A percentile compares a stretch with the other conserved stretches of the same genome.
These are phyloP conservation scores for Dicyrtoma fusca DNA, from an alignment of 2,888 invertebrate species.

Conservation along the genomic window DNA sequence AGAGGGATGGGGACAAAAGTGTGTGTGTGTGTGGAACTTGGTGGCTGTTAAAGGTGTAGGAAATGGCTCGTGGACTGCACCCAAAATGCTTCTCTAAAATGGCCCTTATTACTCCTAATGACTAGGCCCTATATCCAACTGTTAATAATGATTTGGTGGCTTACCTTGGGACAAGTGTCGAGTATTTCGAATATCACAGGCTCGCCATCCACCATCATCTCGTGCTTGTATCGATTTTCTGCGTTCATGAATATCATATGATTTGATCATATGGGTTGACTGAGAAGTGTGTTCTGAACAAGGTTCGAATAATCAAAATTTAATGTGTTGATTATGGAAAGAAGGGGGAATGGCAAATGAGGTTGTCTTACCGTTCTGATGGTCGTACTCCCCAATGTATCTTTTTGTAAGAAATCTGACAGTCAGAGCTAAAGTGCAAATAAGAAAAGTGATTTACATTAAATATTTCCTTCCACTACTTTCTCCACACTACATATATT, in stretches of 20 bases:
- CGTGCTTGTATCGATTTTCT: slow-evolving; percentile 90
- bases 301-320: slow-evolving; percentile 31
- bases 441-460: slow-evolving; percentile 42
- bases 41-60: too few relatives aligned
- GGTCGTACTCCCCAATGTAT: slow-evolving; percentile 93
- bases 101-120: too few relatives aligned
- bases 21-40: background rate
- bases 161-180: slow-evolving; percentile 84
- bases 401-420: slow-evolving; percentile 90
- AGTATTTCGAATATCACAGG: slow-evolving; percentile 87
- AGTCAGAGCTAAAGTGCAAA: slow-evolving; percentile 70
- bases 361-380: slow-evolving; percentile 75
- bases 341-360: slow-evolving; percentile 28
- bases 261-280: slow-evolving; percentile 16
- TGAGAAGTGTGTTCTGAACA: slow-evolving; percentile 20
- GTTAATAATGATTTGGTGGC: slow-evolving; percentile 41
- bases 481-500: background rate
- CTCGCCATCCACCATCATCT: slow-evolving; percentile 84
- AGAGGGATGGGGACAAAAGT: background rate
- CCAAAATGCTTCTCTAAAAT: too few relatives aligned
- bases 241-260: slow-evolving; percentile 20
- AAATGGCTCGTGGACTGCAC: too few relatives aligned
- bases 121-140: background rate
- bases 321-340: slow-evolving; percentile 32
- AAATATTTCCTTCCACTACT: slow-evolving; percentile 27